Conservation (phyloP, 2,113 vertebrate species). For the Catharus fuscescens region DNA sequence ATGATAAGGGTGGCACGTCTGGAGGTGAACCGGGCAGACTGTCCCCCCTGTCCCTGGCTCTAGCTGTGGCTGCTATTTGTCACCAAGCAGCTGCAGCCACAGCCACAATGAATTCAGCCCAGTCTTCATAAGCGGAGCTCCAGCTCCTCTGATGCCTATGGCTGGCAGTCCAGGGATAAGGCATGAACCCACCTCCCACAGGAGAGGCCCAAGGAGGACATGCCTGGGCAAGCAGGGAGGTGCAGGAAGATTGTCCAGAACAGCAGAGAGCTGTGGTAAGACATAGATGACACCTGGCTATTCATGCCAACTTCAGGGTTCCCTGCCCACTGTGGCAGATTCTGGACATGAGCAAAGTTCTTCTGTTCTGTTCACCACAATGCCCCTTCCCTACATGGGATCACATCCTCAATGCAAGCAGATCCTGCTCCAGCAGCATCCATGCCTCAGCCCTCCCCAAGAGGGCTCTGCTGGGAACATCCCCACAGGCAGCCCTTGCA, state of each 20-base stretch:
- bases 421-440: neutral
- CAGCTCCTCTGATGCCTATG: neutral
- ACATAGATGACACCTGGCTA: neutral
- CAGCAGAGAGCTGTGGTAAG: neutral
- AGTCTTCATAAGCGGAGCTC: accelerated
- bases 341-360: neutral
- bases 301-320: neutral
- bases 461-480: neutral
- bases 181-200: neutral
- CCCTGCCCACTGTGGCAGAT: neutral
- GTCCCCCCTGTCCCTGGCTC: neutral
- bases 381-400: neutral
- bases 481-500: neutral
- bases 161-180: neutral
- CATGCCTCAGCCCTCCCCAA: accelerated
- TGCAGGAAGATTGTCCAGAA: neutral
- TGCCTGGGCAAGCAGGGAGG: neutral
- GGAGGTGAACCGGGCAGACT: neutral
- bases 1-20: slow-evolving; percentile 24
- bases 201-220: neutral
- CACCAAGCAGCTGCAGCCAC: neutral
- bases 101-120: neutral
- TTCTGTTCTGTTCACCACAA: neutral
- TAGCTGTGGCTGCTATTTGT: neutral
- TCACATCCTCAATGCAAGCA: accelerated